Conservation (phyloP, 2,113 vertebrate species). For the Dendrocopos noguchii region DNA sequence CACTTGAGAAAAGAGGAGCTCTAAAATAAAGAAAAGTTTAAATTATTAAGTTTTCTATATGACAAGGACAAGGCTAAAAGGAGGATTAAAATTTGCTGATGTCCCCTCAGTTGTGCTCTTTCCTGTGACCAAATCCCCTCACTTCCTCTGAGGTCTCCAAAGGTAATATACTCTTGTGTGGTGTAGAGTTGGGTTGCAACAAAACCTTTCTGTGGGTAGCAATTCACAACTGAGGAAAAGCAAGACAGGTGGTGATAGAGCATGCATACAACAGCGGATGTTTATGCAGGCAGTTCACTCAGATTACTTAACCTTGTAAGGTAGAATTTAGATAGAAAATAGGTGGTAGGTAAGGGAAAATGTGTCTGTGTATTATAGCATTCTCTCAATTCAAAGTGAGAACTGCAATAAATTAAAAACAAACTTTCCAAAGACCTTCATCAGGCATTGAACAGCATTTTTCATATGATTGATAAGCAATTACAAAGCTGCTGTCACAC, state of each 20-base stretch:
- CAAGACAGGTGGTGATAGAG: not conserved
- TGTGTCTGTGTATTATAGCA: not conserved
- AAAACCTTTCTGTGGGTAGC: not conserved
- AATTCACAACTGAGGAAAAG: not conserved
- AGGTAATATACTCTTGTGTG: not conserved
- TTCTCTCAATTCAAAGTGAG: not conserved
- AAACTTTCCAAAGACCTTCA: constrained; percentile 40
- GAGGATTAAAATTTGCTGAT: not conserved
- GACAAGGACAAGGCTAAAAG: not conserved
- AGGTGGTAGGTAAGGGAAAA: not conserved
- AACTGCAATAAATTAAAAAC: constrained; percentile 34
- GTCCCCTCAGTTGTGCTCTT: not conserved
- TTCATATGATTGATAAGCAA: constrained; percentile 48
- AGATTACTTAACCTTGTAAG: constrained; percentile 25
- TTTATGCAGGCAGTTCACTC: not conserved
- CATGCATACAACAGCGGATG: not conserved
- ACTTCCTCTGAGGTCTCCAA: not conserved
- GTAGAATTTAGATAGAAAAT: not conserved
- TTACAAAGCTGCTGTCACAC: constrained; percentile 18
- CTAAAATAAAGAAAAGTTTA: not conserved
- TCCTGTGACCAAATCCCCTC: not conserved
- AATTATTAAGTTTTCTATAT: not conserved
- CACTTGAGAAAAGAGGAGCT: not conserved
- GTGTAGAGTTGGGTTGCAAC: not conserved
- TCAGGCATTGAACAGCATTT: constrained; percentile 11